These are phyloP conservation scores for Heliconius himera DNA, from an alignment of 1,140 invertebrate species.

Conservation along the genomic window DNA sequence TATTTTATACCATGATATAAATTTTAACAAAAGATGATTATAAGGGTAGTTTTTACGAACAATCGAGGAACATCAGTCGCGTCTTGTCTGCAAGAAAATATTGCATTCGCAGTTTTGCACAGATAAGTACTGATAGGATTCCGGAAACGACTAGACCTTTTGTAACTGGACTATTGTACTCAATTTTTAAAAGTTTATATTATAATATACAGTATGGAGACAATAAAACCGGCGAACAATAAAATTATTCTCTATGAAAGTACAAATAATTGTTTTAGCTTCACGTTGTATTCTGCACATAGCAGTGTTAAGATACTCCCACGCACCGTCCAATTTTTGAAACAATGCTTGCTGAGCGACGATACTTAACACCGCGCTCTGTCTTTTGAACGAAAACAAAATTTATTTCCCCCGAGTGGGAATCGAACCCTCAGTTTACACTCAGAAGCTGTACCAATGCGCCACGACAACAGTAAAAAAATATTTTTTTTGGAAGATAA, in stretches of 20 bases:
- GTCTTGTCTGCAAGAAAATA: slow-evolving; percentile 61
- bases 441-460: no score
- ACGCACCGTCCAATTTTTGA: no score
- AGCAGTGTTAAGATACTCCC: no score
- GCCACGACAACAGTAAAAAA: background rate
- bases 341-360: no score
- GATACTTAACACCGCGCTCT: no score
- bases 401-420: no score
- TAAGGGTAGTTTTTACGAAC: slow-evolving; percentile 63
- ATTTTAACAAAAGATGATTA: slow-evolving; percentile 78
- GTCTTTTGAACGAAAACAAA: no score
- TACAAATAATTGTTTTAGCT: background rate
- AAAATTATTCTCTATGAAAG: slow-evolving; percentile 6
- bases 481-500: background rate
- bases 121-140: background rate
- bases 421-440: no score
- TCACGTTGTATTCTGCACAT: no score
- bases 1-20: slow-evolving; percentile 78
- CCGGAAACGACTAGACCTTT: slow-evolving; percentile 4
- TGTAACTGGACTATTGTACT: slow-evolving; percentile 3
- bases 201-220: background rate
- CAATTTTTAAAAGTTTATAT: background rate
- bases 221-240: background rate
- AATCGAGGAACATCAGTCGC: slow-evolving; percentile 81
- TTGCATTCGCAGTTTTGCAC: background rate